Evolutionary conservation across 2,797 vertebrate species (phyloP), one percentile per base, ranked within the genome.

Genomic region (Erpetoichthys calabaricus): DNA sequence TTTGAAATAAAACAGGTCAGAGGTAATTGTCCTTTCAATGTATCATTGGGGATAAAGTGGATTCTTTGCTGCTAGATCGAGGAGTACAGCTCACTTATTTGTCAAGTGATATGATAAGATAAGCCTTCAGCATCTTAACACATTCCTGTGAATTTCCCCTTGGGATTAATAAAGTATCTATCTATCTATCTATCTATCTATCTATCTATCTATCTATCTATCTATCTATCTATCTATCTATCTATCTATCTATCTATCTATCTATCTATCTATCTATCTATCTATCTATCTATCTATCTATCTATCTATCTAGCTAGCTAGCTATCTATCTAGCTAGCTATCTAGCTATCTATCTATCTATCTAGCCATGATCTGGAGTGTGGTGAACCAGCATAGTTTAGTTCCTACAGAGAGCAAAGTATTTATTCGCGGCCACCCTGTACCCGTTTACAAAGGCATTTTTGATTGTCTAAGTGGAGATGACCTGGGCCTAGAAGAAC

Each of bases 41-140:
- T 58, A 59, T 73, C 56, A 65, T 67, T 44, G 25, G 25, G 25
- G 79, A 80, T 60, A 78, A 83, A 60, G 79, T 79, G 2, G 79
- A 74, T 51, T 76, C 71, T 1, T 62, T 74, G 44, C 57, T 74
- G 57, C 50, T 76, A 43, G 74, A 74, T 60, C 60, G 70, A 7
- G 74, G 70, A 54, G 67, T 74, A 53, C 67, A 74, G 60, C 42
- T 74, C 44, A 74, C 67, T 42, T 76, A 76, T 57, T 65, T 76
- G 42, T 71, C 72, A 64, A 68, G 65, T 44, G 60, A 64, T 52
- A 69, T 70, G 64, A 58, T 64, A 4, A 63, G 64, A 58, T 64
- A 4, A 63, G 64, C 60, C 73, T 74, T 69, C 59, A 73, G 8
- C 74, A 74, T 64, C 54, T 76, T 1, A 73, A 72, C 56, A 8